phyloP scores from a whole-genome alignment of 2,113 vertebrate genomes.

The Perca flavescens region DNA sequence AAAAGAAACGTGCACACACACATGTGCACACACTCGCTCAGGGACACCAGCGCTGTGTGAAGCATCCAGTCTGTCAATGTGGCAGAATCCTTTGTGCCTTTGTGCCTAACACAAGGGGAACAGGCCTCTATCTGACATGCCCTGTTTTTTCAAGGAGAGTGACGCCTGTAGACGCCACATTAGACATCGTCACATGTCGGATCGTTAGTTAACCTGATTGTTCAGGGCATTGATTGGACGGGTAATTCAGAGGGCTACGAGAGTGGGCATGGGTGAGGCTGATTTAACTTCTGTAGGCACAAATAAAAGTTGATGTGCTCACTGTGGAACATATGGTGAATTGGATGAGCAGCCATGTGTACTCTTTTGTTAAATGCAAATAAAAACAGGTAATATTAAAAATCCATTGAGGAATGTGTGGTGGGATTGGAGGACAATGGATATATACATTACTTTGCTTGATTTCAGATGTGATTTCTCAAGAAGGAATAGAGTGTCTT shows the following conservation, averaged over 20 bases:
- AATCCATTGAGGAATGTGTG: background rate
- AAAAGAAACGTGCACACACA: constrained; percentile 23
- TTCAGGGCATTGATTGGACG: constrained; percentile 9
- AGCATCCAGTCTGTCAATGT: constrained; percentile 62
- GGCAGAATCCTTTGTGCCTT: constrained; percentile 65
- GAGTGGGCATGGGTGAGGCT: constrained; percentile 21
- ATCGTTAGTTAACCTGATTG: constrained; percentile 23
- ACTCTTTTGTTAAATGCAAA: constrained; percentile 15
- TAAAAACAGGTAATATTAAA: background rate
- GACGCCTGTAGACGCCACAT: constrained; percentile 37
- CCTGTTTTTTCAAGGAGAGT: constrained; percentile 47
- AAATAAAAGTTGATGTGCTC: constrained; percentile 41
- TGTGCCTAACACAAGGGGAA: constrained; percentile 60
- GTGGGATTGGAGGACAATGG: background rate
- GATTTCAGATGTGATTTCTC: background rate
- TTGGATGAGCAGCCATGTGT: background rate
- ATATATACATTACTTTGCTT: background rate
- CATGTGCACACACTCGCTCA: constrained; percentile 11
- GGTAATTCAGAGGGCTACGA: constrained; percentile 25
- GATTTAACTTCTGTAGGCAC: constrained; percentile 13
- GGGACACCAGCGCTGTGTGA: constrained; percentile 45
- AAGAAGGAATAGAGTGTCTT: background rate
- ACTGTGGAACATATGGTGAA: constrained; percentile 13
- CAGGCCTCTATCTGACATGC: constrained; percentile 50
- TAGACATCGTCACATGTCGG: constrained; percentile 2